phyloP scores from a whole-genome alignment of 2,113 vertebrate genomes.

The Gobio gobio region DNA sequence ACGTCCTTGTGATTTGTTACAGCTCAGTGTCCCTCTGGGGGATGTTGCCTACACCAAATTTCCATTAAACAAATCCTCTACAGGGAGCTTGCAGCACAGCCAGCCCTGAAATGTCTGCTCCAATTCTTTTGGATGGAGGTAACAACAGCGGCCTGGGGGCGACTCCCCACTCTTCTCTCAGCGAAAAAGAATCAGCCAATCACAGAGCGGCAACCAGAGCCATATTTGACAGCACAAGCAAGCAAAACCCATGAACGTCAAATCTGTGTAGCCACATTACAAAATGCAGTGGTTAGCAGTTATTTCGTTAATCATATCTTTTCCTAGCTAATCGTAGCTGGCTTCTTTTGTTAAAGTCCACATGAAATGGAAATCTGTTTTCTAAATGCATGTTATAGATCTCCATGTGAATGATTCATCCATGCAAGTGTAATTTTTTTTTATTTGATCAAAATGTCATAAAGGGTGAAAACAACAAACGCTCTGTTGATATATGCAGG shows the following conservation, averaged over 20 bases:
- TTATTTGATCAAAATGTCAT: background rate
- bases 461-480: background rate
- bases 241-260: constrained; percentile 25
- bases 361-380: background rate
- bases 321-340: background rate
- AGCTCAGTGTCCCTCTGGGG: constrained; percentile 54
- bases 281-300: constrained; percentile 17
- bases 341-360: background rate
- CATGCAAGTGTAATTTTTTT: background rate
- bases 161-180: constrained; percentile 37
- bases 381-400: background rate
- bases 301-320: constrained; percentile 16
- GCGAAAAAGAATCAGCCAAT: constrained; percentile 43
- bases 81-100: constrained; percentile 47
- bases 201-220: background rate
- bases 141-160: constrained; percentile 35
- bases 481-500: background rate
- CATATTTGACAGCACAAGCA: constrained; percentile 13
- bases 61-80: constrained; percentile 62
- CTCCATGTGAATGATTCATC: background rate
- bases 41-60: constrained; percentile 58
- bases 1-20: constrained; percentile 54
- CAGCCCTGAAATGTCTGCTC: constrained; percentile 58
- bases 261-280: constrained; percentile 12
- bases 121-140: constrained; percentile 58